These are phyloP conservation scores for Psittacula echo DNA, from an alignment of 2,797 vertebrate species.

Conservation along the genomic window DNA sequence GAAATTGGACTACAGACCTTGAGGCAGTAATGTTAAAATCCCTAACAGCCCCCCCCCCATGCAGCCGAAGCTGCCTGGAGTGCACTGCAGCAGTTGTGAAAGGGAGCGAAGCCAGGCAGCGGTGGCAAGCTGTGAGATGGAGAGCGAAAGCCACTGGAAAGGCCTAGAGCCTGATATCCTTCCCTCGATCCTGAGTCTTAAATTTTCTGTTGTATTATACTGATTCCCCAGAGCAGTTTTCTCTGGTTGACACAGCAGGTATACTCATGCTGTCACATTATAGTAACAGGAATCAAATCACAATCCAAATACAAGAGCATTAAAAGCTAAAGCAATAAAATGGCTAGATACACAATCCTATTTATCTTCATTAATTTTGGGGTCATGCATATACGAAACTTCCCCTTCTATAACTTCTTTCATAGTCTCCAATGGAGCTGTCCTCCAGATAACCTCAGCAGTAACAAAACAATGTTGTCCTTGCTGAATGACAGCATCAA, in stretches of 20 bases:
- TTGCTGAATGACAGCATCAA: neutral
- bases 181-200: neutral
- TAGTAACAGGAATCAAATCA: neutral
- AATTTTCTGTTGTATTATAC: neutral
- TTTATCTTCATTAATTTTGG: neutral
- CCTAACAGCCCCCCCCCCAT: neutral
- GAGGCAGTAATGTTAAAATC: neutral
- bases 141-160: neutral
- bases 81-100: neutral
- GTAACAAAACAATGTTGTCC: neutral
- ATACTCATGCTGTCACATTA: neutral
- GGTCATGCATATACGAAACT: neutral
- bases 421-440: neutral
- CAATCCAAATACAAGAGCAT: neutral
- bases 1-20: neutral
- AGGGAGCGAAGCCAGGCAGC: neutral
- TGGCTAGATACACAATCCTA: neutral
- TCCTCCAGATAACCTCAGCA: neutral
- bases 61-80: neutral
- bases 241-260: neutral
- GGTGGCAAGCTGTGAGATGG: fast-evolving
- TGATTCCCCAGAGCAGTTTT: neutral
- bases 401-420: neutral
- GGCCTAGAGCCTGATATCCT: neutral
- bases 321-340: neutral